Conservation (phyloP, 1,140 invertebrate species). For the Eufriesea mexicana region DNA sequence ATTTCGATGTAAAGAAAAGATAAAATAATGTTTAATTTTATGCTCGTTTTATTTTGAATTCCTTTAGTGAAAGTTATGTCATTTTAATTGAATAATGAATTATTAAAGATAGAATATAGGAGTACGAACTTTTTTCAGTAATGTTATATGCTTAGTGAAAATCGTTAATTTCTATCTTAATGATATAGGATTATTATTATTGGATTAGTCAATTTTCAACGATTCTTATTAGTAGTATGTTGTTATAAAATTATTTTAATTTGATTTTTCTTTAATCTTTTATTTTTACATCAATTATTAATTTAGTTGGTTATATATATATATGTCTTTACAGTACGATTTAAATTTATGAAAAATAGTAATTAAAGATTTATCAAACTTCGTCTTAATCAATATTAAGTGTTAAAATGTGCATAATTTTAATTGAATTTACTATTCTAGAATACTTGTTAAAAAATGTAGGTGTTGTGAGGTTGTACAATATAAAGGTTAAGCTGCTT, state of each 20-base stretch:
- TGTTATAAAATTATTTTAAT: neutral
- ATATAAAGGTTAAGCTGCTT: slow-evolving; percentile 6
- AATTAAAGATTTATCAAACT: neutral
- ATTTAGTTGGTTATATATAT: neutral
- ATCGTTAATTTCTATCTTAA: neutral
- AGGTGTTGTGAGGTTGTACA: neutral
- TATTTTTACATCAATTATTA: neutral
- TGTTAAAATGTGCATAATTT: neutral
- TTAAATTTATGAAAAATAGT: neutral
- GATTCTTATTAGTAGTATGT: neutral
- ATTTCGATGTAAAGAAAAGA: neutral
- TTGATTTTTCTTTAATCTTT: neutral
- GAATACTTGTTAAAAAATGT: neutral
- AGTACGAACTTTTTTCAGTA: neutral
- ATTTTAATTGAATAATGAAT: slow-evolving; percentile 1
- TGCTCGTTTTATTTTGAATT: neutral
- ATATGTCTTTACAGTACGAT: neutral
- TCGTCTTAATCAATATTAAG: neutral
- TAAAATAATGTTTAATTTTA: neutral
- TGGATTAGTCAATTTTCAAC: neutral
- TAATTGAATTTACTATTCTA: neutral
- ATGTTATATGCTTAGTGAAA: neutral
- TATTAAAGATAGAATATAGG: neutral
- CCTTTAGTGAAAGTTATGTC: neutral
- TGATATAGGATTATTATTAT: neutral